phyloP scores from a whole-genome alignment of 1,140 invertebrate species.

The Olivierus martensii region DNA sequence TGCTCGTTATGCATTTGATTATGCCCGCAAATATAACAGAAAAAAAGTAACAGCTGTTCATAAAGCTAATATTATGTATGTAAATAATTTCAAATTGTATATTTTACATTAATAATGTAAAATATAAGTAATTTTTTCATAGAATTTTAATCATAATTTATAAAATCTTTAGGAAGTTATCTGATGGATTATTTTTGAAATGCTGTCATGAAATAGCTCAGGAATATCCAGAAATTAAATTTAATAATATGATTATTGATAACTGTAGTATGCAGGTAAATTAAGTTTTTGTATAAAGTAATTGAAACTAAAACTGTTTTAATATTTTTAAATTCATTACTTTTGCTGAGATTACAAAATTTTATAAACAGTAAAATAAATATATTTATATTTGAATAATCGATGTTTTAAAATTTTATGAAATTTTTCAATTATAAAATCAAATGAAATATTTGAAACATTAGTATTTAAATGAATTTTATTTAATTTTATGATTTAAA shows the following conservation, averaged over 20 bases:
- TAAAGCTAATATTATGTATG: conserved; percentile 95
- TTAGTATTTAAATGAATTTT: too few relatives aligned
- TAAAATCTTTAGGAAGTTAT: conserved; percentile 57
- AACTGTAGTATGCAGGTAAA: conserved; percentile 82
- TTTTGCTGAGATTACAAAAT: neutral
- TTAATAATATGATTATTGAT: conserved; percentile 95
- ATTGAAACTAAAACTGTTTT: too few relatives aligned
- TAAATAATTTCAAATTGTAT: too few relatives aligned
- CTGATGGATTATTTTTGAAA: conserved; percentile 88
- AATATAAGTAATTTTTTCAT: too few relatives aligned
- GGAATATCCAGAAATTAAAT: conserved; percentile 89
- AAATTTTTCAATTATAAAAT: too few relatives aligned
- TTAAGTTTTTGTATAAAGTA: conserved; percentile 18
- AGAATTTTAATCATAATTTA: too few relatives aligned
- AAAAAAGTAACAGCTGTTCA: conserved; percentile 94
- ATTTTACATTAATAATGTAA: too few relatives aligned
- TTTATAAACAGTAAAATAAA: neutral
- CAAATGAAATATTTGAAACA: too few relatives aligned
- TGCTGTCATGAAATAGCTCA: conserved; percentile 74
- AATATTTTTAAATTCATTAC: neutral
- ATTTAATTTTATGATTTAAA: too few relatives aligned
- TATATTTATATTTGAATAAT: neutral
- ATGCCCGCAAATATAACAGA: conserved; percentile 68
- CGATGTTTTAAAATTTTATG: too few relatives aligned
- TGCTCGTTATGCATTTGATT: conserved; percentile 91